Percentiles rank a stretch among this genome's conserved stretches.
phyloP scores from a whole-genome alignment of 2,113 vertebrate species.

The Actenoides hombroni region DNA sequence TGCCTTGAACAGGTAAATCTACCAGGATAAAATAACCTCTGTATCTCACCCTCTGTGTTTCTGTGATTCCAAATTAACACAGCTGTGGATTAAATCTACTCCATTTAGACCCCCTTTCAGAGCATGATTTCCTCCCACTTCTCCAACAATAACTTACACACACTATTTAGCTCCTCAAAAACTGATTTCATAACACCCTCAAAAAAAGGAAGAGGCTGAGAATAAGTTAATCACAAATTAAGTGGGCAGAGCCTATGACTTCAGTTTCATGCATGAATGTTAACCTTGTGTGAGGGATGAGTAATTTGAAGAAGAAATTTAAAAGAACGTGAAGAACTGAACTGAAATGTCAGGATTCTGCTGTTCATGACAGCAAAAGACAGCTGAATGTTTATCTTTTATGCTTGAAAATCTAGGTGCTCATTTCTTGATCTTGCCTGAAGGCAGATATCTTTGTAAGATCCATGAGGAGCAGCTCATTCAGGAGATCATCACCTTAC shows the following conservation, averaged over 20 bases:
- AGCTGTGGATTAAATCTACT: background rate
- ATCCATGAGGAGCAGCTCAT: background rate
- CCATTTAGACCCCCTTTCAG: background rate
- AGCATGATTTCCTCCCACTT: background rate
- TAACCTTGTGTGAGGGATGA: background rate
- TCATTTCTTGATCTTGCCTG: background rate
- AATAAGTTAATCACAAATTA: background rate
- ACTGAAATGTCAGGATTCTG: background rate
- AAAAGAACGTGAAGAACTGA: background rate
- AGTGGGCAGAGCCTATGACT: background rate
- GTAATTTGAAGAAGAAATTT: background rate
- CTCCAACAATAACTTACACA: background rate
- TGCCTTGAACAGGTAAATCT: background rate
- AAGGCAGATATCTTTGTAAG: background rate
- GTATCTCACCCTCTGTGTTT: background rate
- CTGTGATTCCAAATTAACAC: background rate
- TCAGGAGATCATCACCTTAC: background rate
- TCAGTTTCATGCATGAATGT: background rate
- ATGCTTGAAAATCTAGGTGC: background rate
- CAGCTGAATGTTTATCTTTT: background rate
- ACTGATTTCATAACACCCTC: background rate
- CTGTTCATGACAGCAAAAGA: background rate
- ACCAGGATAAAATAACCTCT: background rate
- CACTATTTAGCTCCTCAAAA: background rate
- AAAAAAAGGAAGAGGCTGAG: background rate